Evolutionary conservation across 2,888 invertebrate genomes (phyloP).

Genomic region (Hydropsyche betteni): DNA sequence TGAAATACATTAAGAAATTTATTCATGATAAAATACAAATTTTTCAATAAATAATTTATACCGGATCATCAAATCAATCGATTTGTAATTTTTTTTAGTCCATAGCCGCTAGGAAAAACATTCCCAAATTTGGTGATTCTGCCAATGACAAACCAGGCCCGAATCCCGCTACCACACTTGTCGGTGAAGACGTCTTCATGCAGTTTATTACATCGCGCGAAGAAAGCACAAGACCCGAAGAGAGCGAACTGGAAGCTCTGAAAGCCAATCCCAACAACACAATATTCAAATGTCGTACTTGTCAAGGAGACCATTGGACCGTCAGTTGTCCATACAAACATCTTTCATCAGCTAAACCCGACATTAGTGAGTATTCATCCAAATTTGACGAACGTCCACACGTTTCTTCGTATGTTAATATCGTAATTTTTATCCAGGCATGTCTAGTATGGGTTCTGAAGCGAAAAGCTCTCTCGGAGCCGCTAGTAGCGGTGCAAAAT

Average conservation of each 20-base stretch:
- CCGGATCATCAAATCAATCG: no score
- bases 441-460: slow-evolving; percentile 48
- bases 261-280: slow-evolving; percentile 76
- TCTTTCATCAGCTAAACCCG: slow-evolving; percentile 74
- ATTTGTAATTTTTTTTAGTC: slow-evolving; percentile 60
- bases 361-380: slow-evolving; percentile 45
- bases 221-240: slow-evolving; percentile 86
- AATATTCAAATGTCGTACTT: slow-evolving; percentile 86
- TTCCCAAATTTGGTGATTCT: slow-evolving; percentile 96
- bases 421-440: slow-evolving; percentile 9
- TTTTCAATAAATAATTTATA: neutral
- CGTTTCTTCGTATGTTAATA: neutral
- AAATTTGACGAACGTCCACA: neutral
- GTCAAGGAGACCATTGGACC: slow-evolving; percentile 98
- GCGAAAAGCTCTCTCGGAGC: slow-evolving; percentile 45
- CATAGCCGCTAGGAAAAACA: slow-evolving; percentile 92
- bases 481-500: slow-evolving; percentile 65
- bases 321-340: slow-evolving; percentile 98
- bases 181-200: slow-evolving; percentile 96
- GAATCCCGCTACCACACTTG: slow-evolving; percentile 96
- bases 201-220: slow-evolving; percentile 90
- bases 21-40: neutral
- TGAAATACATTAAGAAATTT: neutral
- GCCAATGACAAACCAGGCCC: slow-evolving; percentile 94
- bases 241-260: slow-evolving; percentile 83